Evolutionary conservation across 2,888 invertebrate species (phyloP), one percentile per base, ranked within the genome.

Genomic region (Labia minor): DNA sequence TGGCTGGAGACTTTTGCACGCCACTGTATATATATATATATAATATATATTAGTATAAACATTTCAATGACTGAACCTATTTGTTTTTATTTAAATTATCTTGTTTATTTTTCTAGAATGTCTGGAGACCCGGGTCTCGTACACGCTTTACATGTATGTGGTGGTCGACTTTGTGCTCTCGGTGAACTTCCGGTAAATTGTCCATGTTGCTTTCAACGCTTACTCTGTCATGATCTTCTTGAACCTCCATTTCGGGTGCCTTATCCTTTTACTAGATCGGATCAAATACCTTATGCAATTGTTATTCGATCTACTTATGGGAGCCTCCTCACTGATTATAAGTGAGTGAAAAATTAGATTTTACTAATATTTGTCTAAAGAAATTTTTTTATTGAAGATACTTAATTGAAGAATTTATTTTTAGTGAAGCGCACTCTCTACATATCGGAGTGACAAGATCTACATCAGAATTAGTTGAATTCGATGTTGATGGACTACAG

Each of bases 391-490:
- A 26, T 26, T 26, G 8, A 26, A 6, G n/a, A n/a, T n/a, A n/a
- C n/a, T n/a, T 18, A 19, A 37, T 71, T 66, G n/a, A n/a, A n/a
- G n/a, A n/a, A 61, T 65, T 66, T 68, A 61, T 69, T 82, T 82
- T 63, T 80, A 92, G 91, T 77, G 87, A 91, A 78, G 93, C 85
- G 76, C 87, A 89, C 76, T 85, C 86, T 63, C 83, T 95, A 70
- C 95, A 95, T 78, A 92, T 95, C 77, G 95, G 92, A 67, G 85
- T 95, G 70, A 93, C 93, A 66, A 88, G 90, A 74, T 92, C 92
- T 8, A 81, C 81, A 69, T 89, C 92, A 37, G 82, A 81, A 73
- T 88, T 94, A 65, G 86, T 89, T 69, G 94, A 95, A 79, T 95
- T 89, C 76, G 92, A 93, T 80, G 85, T 84, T 73, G 81, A 86